These are phyloP conservation scores for Dioctria rufipes DNA, from an alignment of 2,888 invertebrate species.

Conservation along the genomic window DNA sequence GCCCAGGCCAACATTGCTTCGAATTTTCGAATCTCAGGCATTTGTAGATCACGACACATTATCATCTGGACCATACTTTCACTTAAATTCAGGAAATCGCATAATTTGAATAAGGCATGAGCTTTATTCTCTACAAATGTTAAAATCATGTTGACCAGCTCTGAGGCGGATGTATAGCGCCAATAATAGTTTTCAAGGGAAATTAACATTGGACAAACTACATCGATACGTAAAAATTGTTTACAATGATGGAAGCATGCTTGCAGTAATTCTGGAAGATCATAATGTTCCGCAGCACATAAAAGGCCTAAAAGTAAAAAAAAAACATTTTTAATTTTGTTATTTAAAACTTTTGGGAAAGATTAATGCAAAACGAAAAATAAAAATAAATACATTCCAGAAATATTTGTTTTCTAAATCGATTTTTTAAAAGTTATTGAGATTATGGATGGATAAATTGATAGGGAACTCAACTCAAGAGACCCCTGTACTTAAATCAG, in stretches of 20 bases:
- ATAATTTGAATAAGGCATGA: constrained; percentile 85
- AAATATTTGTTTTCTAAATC: no score
- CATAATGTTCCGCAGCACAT: constrained; percentile 95
- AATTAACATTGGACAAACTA: constrained; percentile 93
- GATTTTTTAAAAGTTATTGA: no score
- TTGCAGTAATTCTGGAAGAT: constrained; percentile 91
- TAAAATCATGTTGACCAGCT: constrained; percentile 94
- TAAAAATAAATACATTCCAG: no score
- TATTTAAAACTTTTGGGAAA: no score
- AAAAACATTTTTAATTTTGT: background rate
- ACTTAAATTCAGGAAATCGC: constrained; percentile 89
- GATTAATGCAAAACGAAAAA: no score
- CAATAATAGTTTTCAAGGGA: constrained; percentile 95
- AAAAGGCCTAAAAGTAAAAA: constrained; percentile 74
- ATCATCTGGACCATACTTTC: constrained; percentile 97
- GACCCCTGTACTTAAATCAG: no score
- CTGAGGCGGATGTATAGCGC: constrained; percentile 94
- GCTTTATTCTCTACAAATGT: constrained; percentile 92
- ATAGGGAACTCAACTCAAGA: no score
- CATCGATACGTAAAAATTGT: constrained; percentile 92
- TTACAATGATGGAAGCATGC: constrained; percentile 97
- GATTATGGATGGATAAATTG: no score
- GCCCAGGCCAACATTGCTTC: constrained; percentile 96
- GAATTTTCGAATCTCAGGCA: constrained; percentile 91
- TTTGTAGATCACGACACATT: constrained; percentile 91